phyloP scores from a whole-genome alignment of 2,888 invertebrate species.

The Masnerella sp. region DNA sequence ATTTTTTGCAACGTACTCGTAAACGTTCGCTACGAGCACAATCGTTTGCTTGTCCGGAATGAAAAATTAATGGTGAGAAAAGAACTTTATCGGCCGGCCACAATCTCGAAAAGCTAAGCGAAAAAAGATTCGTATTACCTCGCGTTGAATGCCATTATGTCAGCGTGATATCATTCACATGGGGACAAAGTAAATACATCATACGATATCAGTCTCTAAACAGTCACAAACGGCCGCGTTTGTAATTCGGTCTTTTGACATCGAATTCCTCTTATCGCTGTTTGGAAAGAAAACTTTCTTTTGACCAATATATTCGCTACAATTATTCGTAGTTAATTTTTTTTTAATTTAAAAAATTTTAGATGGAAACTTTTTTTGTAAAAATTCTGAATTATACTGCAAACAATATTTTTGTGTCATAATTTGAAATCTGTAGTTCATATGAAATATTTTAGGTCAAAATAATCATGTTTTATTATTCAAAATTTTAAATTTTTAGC shows the following conservation, averaged over 20 bases:
- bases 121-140: slow-evolving; percentile 49
- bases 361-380: too few relatives aligned
- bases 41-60: slow-evolving; percentile 48
- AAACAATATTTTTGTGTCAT: too few relatives aligned
- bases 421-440: too few relatives aligned
- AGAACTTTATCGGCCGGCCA: slow-evolving; percentile 46
- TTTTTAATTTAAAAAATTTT: neutral
- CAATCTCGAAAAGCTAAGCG: slow-evolving; percentile 43
- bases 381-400: too few relatives aligned
- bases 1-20: neutral
- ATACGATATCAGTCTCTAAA: slow-evolving; percentile 15
- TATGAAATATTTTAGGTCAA: too few relatives aligned
- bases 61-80: slow-evolving; percentile 45
- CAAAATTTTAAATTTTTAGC: neutral
- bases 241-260: slow-evolving; percentile 10
- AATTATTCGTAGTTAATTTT: neutral
- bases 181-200: slow-evolving; percentile 30
- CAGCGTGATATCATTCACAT: slow-evolving; percentile 55
- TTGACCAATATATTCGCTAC: too few relatives aligned
- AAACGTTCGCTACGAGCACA: slow-evolving; percentile 8
- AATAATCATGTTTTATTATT: too few relatives aligned
- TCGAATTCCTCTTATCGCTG: neutral
- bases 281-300: too few relatives aligned
- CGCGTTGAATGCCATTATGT: slow-evolving; percentile 53
- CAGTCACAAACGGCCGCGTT: slow-evolving; percentile 12